phyloP scores from a whole-genome alignment of 2,113 vertebrate species.

The Catharus bicknelli region DNA sequence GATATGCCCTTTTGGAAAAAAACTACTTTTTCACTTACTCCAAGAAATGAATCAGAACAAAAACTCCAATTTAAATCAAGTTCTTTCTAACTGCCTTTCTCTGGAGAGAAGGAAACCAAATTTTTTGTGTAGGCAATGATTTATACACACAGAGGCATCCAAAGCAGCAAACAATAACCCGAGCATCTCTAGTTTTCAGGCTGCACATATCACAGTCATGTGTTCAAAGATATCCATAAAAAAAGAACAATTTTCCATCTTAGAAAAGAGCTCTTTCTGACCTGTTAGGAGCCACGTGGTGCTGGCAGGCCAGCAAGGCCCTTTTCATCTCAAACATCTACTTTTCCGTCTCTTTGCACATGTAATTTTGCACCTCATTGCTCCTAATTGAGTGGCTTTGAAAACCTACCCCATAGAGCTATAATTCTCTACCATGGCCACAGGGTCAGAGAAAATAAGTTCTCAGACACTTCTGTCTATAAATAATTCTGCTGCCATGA shows the following conservation, averaged over 20 bases:
- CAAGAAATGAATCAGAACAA: not conserved
- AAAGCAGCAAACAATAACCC: not conserved
- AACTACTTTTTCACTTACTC: not conserved
- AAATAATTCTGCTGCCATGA: slow-evolving; percentile 8
- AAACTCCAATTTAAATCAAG: not conserved
- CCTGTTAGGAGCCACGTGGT: not conserved
- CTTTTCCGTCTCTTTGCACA: not conserved
- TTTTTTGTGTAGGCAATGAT: not conserved
- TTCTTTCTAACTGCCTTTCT: not conserved
- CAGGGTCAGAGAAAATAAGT: slow-evolving; percentile 6
- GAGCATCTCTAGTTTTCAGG: not conserved
- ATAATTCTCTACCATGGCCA: not conserved
- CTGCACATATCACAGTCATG: not conserved
- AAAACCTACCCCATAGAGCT: not conserved
- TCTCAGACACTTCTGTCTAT: slow-evolving; percentile 31
- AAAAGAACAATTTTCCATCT: not conserved
- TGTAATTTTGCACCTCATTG: slow-evolving; percentile 65
- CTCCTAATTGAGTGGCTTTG: slow-evolving; percentile 51
- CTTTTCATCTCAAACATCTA: not conserved
- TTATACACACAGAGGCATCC: not conserved
- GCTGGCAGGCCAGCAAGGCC: not conserved
- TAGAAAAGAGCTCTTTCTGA: not conserved
- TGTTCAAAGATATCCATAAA: not conserved
- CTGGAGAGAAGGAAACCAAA: not conserved
- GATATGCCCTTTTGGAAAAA: not conserved